A percentile compares a stretch with the other conserved stretches of the same genome.
These are phyloP conservation scores for Diplazon laetatorius DNA, from an alignment of 2,888 invertebrate species.

Conservation along the genomic window DNA sequence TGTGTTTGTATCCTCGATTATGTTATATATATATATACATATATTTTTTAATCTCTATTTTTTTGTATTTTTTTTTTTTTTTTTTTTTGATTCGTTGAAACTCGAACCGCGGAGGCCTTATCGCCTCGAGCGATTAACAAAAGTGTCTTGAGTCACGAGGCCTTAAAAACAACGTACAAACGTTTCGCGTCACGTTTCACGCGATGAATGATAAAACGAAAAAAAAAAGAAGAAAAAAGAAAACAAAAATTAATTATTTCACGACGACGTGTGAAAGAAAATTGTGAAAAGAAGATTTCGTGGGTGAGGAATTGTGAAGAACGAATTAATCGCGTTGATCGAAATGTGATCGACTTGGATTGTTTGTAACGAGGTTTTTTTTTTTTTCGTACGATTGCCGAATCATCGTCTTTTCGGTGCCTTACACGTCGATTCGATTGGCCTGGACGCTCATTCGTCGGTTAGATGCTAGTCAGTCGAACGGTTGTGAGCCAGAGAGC, in stretches of 20 bases:
- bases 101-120: conserved; percentile 73
- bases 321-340: conserved; percentile 23
- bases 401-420: conserved; percentile 56
- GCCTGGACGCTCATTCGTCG: conserved; percentile 65
- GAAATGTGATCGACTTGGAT: conserved; percentile 5
- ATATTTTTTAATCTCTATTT: background rate
- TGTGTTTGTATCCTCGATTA: too few relatives aligned
- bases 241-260: conserved; percentile 1
- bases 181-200: conserved; percentile 36
- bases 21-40: too few relatives aligned
- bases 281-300: conserved; percentile 11
- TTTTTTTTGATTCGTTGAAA: conserved; percentile 44
- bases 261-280: background rate
- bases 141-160: conserved; percentile 73
- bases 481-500: conserved; percentile 66
- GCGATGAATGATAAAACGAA: conserved; percentile 24
- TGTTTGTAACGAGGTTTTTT: background rate
- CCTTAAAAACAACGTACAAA: conserved; percentile 63
- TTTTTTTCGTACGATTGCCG: background rate
- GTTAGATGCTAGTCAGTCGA: conserved; percentile 80
- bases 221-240: too few relatives aligned
- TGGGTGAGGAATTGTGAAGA: conserved; percentile 4
- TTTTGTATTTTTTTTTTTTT: conserved; percentile 29
- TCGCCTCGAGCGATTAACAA: conserved; percentile 64
- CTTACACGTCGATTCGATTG: conserved; percentile 46